Percentiles rank a stretch among this genome's conserved stretches.
These are phyloP conservation scores for Phymatocera aterrima DNA, from an alignment of 2,888 invertebrate species.

Conservation along the genomic window DNA sequence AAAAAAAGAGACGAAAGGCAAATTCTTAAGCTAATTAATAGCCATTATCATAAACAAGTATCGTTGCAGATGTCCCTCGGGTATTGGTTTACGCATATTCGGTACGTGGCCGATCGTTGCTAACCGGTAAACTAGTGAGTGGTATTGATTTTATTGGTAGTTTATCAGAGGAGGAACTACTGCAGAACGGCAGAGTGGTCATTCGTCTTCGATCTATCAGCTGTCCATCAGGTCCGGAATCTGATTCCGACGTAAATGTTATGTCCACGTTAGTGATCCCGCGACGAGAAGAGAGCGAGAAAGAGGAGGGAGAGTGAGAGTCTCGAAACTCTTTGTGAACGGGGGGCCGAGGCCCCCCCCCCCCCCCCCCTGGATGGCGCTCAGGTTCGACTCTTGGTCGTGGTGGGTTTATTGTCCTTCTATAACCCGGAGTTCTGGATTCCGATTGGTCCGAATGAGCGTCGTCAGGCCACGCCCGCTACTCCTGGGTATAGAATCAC, in stretches of 20 bases:
- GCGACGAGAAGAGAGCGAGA: background rate
- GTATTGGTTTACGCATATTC: background rate
- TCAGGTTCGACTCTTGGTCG: constrained; percentile 46
- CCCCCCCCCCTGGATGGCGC: constrained; percentile 34
- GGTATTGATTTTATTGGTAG: constrained; percentile 35
- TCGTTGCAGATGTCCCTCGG: background rate
- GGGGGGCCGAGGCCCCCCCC: constrained; percentile 28
- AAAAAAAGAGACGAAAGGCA: background rate
- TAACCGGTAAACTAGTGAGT: background rate
- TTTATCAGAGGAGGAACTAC: constrained; percentile 17
- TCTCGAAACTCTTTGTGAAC: constrained; percentile 30
- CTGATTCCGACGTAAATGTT: background rate
- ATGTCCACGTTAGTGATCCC: background rate
- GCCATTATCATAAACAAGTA: background rate
- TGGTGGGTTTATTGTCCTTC: constrained; percentile 68
- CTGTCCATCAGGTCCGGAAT: constrained; percentile 27
- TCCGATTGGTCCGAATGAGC: constrained; percentile 72
- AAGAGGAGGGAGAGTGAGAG: background rate
- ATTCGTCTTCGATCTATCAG: constrained; percentile 45
- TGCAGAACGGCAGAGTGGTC: constrained; percentile 4
- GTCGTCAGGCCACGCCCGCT: constrained; percentile 66
- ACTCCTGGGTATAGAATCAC: constrained; percentile 59
- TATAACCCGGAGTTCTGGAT: constrained; percentile 67
- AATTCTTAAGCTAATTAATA: constrained; percentile 1
- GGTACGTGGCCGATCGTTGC: background rate